Conservation (phyloP, 2,797 vertebrate species). For the Macroramphosus scolopax region DNA sequence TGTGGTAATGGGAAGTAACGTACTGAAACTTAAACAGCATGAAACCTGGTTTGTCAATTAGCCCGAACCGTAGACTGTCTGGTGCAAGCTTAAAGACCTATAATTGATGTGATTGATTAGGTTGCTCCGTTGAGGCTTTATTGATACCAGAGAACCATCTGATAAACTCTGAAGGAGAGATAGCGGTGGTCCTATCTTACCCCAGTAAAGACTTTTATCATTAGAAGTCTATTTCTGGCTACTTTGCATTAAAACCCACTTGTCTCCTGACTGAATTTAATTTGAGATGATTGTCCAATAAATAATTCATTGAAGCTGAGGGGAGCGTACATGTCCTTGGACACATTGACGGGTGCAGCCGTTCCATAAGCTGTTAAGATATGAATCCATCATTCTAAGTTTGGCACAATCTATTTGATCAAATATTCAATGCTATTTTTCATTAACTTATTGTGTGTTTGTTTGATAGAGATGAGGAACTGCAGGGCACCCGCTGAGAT, state of each 20-base stretch:
- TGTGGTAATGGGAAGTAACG: conserved; percentile 57
- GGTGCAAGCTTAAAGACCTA: neutral
- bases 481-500: conserved; percentile 1
- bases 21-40: conserved; percentile 47
- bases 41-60: conserved; percentile 68
- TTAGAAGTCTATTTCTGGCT: conserved; percentile 28
- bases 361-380: neutral
- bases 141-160: neutral
- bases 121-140: neutral
- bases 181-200: conserved; percentile 21
- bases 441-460: neutral
- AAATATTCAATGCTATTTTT: neutral
- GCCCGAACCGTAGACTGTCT: conserved; percentile 19
- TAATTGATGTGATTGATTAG: conserved; percentile 6
- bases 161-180: conserved; percentile 9
- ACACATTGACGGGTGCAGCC: neutral
- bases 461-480: conserved; percentile 1
- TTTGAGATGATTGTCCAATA: conserved; percentile 56
- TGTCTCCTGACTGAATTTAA: conserved; percentile 43
- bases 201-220: conserved; percentile 22
- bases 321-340: conserved; percentile 9
- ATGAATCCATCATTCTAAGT: neutral
- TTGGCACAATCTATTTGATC: neutral
- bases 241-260: conserved; percentile 47
- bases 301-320: conserved; percentile 56